phyloP scores from a whole-genome alignment of 2,888 invertebrate species.

The Scaptomyza cyrtandrae region DNA sequence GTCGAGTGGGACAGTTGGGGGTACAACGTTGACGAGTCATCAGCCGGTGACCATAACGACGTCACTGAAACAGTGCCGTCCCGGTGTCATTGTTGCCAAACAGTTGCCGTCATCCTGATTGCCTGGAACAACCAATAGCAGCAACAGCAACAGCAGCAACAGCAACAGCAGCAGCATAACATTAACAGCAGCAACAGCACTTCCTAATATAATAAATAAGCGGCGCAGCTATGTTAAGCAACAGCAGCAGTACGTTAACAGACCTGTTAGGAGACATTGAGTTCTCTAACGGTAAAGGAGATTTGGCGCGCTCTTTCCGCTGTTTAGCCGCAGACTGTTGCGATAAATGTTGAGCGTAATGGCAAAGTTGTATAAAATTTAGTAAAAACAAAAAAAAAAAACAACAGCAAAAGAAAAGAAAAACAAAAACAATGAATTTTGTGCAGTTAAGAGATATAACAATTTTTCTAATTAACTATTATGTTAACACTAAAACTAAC shows the following conservation, averaged over 20 bases:
- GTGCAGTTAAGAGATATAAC: conserved; percentile 40
- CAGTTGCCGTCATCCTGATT: conserved; percentile 89
- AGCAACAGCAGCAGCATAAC: conserved; percentile 11
- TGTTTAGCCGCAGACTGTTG: conserved; percentile 21
- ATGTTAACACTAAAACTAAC: conserved; percentile 39
- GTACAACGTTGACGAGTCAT: conserved; percentile 44
- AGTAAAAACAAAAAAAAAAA: conserved; percentile 18
- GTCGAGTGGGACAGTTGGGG: conserved; percentile 11
- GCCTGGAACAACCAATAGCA: conserved; percentile 46
- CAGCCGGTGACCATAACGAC: conserved; percentile 80
- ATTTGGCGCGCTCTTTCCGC: conserved; percentile 4
- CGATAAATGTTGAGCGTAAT: conserved; percentile 10
- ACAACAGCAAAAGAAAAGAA: too few relatives aligned
- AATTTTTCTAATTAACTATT: conserved; percentile 16
- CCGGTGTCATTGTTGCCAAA: conserved; percentile 96
- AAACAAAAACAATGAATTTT: conserved; percentile 28
- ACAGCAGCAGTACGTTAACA: conserved; percentile 49
- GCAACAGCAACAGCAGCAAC: conserved; percentile 33
- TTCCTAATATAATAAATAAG: conserved; percentile 43
- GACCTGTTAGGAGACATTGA: conserved; percentile 46
- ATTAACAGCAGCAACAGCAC: conserved; percentile 47
- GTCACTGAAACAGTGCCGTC: conserved; percentile 89
- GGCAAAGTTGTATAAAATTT: conserved; percentile 53
- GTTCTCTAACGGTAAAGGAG: background rate
- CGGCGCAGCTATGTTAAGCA: conserved; percentile 51